Base-by-base conservation (phyloP, 92 coral and sea anemone genomes). In the Ricordea florida region DNA sequence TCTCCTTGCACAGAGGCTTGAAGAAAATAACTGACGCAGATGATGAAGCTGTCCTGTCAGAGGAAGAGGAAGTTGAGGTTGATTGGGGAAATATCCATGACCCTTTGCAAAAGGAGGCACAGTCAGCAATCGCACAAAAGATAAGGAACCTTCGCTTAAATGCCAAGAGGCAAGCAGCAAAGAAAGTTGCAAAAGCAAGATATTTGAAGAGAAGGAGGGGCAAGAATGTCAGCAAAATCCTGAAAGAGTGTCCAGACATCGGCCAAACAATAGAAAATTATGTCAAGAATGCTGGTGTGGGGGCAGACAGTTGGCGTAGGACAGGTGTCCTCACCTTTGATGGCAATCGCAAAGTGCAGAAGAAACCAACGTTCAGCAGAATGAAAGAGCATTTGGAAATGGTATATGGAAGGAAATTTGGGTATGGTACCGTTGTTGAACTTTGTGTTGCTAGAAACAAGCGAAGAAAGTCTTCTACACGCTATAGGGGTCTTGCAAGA, bases 401-500 rank as follows among this genome's bases (percentile, higher is more conserved):
- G n/a, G 48, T 30, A 4, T 76, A 84, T 62, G 15, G 38, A 5
- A 66, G 78, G 16, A 69, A 70, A 37, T 78, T 85, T 72, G 81
- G 76, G 13, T 70, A 61, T 27, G 85, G 89, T 10, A 76, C 89
- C 1, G 73, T 76, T 11, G 84, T 48, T 17, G 57, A 84, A 50
- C 84, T 76, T 25, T 66, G 79, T 66, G 79, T 84, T 27, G 84
- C 79, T 15, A 79, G 83, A 28, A 79, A 85, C 70, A 79, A 43
- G 44, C 24, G 82, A 37, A 23, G 81, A 21, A 6, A 7, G 10
- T 86, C 92, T 15, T 28, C 91, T 49, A 72, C 20, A 8, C 76
- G 81, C 1, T 81, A 69, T 45, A 74, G 31, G 38, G 92, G 85
- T 3, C 55, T 82, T 15, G 88, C 88, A 23, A 81, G 40, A 8